phyloP scores from a whole-genome alignment of 2,113 vertebrate species.

The Lichenostomus cassidix region DNA sequence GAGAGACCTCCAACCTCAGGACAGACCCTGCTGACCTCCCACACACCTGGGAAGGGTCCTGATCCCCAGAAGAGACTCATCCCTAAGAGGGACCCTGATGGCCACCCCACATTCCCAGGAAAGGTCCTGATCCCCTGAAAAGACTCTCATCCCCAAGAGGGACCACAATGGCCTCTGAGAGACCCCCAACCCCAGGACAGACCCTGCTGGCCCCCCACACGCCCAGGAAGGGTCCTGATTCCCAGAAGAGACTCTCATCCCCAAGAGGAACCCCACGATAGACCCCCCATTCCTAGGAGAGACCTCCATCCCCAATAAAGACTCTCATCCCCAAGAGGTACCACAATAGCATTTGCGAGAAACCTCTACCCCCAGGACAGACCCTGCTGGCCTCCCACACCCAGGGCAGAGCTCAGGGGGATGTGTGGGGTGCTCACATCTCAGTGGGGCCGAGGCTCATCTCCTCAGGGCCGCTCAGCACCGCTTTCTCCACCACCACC shows the following conservation, averaged over 20 bases:
- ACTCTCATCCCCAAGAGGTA: neutral
- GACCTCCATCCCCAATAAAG: neutral
- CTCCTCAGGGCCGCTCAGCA: slow-evolving; percentile 64
- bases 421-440: slow-evolving; percentile 57
- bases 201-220: neutral
- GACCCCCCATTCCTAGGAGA: neutral
- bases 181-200: neutral
- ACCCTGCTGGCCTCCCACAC: neutral
- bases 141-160: neutral
- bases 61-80: no score
- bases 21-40: no score
- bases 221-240: no score
- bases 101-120: no score
- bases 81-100: no score
- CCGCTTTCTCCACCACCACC: slow-evolving; percentile 83
- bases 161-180: no score
- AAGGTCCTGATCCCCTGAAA: no score
- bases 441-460: slow-evolving; percentile 52
- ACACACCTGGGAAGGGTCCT: no score
- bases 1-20: no score
- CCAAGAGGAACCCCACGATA: neutral
- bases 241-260: neutral
- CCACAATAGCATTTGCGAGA: neutral
- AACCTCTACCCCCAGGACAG: neutral
- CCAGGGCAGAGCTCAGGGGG: fast-evolving